phyloP scores from a whole-genome alignment of 2,113 vertebrate genomes.

The Chrysochloris asiatica region DNA sequence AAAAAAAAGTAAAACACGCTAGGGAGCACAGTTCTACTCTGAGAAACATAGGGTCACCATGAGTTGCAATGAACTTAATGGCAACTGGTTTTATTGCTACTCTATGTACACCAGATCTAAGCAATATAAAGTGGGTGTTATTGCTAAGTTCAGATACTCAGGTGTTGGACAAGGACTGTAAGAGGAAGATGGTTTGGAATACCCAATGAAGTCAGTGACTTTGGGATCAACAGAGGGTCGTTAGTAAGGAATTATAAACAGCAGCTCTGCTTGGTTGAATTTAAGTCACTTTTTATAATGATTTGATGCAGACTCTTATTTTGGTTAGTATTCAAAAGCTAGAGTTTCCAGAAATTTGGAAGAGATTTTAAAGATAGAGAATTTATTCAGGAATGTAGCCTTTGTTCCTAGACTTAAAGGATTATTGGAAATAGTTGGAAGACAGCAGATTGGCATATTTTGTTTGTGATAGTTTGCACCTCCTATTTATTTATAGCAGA shows the following conservation, averaged over 20 bases:
- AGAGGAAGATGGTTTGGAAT: not conserved
- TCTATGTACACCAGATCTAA: not conserved
- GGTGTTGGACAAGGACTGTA: not conserved
- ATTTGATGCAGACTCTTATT: slow-evolving; percentile 47
- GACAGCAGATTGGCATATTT: slow-evolving; percentile 22
- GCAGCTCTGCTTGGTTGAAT: not conserved
- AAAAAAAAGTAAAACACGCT: not conserved
- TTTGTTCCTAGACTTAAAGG: slow-evolving; percentile 57
- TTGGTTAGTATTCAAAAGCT: slow-evolving; percentile 47
- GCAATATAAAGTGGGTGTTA: not conserved
- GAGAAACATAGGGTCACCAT: not conserved
- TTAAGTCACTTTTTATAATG: slow-evolving; percentile 30
- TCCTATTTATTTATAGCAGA: slow-evolving; percentile 35
- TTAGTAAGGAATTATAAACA: not conserved
- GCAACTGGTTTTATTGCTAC: not conserved
- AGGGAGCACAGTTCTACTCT: not conserved
- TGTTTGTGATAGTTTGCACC: slow-evolving; percentile 30
- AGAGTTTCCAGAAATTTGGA: slow-evolving; percentile 52
- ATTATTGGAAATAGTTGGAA: slow-evolving; percentile 54
- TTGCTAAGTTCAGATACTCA: not conserved
- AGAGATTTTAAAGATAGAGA: slow-evolving; percentile 67
- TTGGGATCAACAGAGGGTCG: not conserved
- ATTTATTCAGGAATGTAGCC: slow-evolving; percentile 63
- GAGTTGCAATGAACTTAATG: not conserved
- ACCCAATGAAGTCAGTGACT: not conserved